These are phyloP conservation scores for Anoplophora glabripennis DNA, from an alignment of 1,140 invertebrate genomes.

Conservation along the genomic window DNA sequence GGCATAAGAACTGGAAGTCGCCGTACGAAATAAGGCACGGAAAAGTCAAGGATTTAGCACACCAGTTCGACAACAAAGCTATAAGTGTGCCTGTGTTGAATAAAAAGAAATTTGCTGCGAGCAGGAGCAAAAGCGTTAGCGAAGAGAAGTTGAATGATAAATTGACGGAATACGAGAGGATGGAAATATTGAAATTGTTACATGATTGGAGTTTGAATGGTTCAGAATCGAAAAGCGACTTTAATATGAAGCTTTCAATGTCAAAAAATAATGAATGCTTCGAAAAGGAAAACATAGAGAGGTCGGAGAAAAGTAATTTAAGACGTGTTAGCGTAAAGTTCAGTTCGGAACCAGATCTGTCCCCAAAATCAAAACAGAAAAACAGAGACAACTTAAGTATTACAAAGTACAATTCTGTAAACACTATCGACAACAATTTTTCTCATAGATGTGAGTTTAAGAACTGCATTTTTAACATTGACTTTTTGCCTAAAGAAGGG, in stretches of 20 bases:
- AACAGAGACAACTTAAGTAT: not conserved
- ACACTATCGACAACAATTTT: constrained; percentile 38
- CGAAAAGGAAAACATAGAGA: constrained; percentile 22
- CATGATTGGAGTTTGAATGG: constrained; percentile 54
- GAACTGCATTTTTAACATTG: constrained; percentile 48
- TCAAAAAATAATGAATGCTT: constrained; percentile 18
- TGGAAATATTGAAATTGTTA: constrained; percentile 54
- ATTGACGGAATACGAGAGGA: constrained; percentile 52
- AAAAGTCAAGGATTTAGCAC: constrained; percentile 55
- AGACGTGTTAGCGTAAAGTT: constrained; percentile 29
- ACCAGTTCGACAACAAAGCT: constrained; percentile 53
- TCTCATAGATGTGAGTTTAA: constrained; percentile 45
- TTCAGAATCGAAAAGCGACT: constrained; percentile 46
- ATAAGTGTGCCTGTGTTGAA: constrained; percentile 38
- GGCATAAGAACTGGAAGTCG: constrained; percentile 55
- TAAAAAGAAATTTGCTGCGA: constrained; percentile 25
- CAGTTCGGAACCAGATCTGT: constrained; percentile 41
- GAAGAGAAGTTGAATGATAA: constrained; percentile 41
- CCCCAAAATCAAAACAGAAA: constrained; percentile 29
- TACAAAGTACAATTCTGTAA: constrained; percentile 35
- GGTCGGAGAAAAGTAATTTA: constrained; percentile 19
- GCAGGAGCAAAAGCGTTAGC: constrained; percentile 39
- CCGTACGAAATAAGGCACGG: constrained; percentile 56
- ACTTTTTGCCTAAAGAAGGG: constrained; percentile 32
- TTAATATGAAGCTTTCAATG: constrained; percentile 27